Evolutionary conservation across 2,888 invertebrate genomes (phyloP).

Genomic region (Nymphalis c-album): DNA sequence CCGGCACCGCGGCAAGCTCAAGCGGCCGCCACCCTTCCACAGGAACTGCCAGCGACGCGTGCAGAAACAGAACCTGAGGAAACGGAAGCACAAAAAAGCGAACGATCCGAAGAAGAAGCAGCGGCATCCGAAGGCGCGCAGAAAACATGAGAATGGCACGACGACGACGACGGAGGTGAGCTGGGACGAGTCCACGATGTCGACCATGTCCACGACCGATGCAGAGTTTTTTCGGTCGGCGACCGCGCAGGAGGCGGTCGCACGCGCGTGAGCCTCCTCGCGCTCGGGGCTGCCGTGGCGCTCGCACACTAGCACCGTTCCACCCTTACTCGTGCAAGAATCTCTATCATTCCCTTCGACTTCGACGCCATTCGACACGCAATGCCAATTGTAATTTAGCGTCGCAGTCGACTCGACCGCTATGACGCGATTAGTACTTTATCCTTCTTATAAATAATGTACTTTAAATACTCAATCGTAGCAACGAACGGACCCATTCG

Average conservation of each 20-base stretch:
- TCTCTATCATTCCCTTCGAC: constrained; percentile 56
- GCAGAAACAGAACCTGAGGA: constrained; percentile 70
- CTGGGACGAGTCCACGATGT: constrained; percentile 78
- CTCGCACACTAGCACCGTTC: constrained; percentile 78
- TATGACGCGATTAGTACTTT: constrained; percentile 6
- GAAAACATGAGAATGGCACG: constrained; percentile 74
- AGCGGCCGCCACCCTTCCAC: constrained; percentile 69
- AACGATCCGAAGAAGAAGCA: constrained; percentile 75
- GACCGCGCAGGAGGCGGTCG: constrained; percentile 80
- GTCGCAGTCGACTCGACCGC: constrained; percentile 55
- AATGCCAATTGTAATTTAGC: constrained; percentile 42
- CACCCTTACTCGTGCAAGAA: constrained; percentile 67
- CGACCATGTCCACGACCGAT: constrained; percentile 77
- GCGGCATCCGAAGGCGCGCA: constrained; percentile 80
- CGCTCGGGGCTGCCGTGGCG: constrained; percentile 77
- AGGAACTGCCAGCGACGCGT: constrained; percentile 75
- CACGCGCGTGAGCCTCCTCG: constrained; percentile 76
- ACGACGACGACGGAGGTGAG: constrained; percentile 74
- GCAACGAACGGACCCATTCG: constrained; percentile 35
- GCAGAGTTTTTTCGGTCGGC: constrained; percentile 82
- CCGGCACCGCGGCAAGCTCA: constrained; percentile 71
- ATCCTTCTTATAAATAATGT: constrained; percentile 10
- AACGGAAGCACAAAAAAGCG: constrained; percentile 78
- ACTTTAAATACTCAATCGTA: constrained; percentile 22
- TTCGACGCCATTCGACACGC: constrained; percentile 37